A percentile compares a stretch with the other conserved stretches of the same genome.
Conservation (phyloP, 2,888 invertebrate genomes). For the Exocentrus adspersus region DNA sequence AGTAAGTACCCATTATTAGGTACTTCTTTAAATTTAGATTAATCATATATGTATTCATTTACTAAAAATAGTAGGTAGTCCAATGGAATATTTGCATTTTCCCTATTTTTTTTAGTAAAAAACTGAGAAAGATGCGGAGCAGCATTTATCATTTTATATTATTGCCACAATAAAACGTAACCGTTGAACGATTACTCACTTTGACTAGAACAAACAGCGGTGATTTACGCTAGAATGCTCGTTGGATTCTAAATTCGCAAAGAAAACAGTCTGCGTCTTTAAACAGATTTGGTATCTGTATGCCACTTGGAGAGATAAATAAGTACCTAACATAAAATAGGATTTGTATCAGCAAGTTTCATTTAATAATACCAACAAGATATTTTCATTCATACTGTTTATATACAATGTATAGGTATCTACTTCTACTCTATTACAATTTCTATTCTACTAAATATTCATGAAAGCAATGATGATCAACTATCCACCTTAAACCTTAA, state of each 20-base stretch:
- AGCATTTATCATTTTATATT: constrained; percentile 59
- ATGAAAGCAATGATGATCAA: too few relatives aligned
- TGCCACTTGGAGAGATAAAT: constrained; percentile 17
- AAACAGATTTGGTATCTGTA: constrained; percentile 23
- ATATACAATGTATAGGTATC: too few relatives aligned
- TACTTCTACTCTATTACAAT: too few relatives aligned
- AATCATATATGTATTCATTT: too few relatives aligned
- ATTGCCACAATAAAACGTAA: constrained; percentile 58
- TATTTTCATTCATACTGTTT: constrained; percentile 5
- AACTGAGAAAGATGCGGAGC: constrained; percentile 16
- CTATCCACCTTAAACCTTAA: too few relatives aligned
- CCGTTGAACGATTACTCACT: constrained; percentile 58
- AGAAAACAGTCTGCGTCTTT: constrained; percentile 38
- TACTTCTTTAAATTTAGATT: too few relatives aligned
- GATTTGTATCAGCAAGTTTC: constrained; percentile 1
- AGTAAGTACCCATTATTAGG: too few relatives aligned
- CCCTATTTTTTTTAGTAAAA: constrained; percentile 5
- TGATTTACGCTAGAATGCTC: constrained; percentile 58
- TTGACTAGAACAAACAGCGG: constrained; percentile 60
- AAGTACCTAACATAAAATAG: background rate
- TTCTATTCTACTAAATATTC: too few relatives aligned
- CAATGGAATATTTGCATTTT: constrained; percentile 2
- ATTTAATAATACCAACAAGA: background rate
- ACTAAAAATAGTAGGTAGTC: too few relatives aligned
- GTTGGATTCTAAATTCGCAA: constrained; percentile 49